Evolutionary conservation across 2,888 invertebrate species (phyloP).

Genomic region (Eurois occulta): DNA sequence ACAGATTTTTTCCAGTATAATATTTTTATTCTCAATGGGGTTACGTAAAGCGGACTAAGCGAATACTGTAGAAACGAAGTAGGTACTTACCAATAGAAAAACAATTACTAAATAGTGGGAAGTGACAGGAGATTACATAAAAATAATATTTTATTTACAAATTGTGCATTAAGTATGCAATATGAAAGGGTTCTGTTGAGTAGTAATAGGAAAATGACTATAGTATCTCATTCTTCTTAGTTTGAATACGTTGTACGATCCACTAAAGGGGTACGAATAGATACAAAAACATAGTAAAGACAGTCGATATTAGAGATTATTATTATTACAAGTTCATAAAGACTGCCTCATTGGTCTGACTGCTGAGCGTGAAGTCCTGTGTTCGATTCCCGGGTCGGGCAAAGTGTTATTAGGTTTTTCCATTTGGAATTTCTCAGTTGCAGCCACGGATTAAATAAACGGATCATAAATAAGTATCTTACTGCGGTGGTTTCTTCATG

Average conservation of each 20-base stretch:
- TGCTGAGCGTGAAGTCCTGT: too few relatives aligned
- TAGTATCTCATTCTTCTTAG: background rate
- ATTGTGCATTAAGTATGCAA: constrained; percentile 9
- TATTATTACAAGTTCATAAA: background rate
- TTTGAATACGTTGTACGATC: constrained; percentile 26
- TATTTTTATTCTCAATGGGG: constrained; percentile 23
- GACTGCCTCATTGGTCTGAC: too few relatives aligned
- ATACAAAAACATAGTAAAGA: background rate
- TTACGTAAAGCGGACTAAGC: constrained; percentile 39
- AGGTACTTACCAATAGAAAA: constrained; percentile 16
- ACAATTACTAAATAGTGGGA: constrained; percentile 41
- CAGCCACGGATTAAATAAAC: too few relatives aligned
- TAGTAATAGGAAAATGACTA: constrained; percentile 43
- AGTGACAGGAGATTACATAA: constrained; percentile 40
- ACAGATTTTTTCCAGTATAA: constrained; percentile 31
- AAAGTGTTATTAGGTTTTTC: too few relatives aligned
- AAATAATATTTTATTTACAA: constrained; percentile 35
- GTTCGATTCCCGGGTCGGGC: too few relatives aligned
- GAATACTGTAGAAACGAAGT: constrained; percentile 33
- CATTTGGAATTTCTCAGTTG: too few relatives aligned
- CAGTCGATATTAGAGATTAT: background rate
- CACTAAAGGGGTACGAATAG: background rate
- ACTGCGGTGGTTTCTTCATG: background rate
- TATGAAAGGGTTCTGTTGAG: constrained; percentile 30
- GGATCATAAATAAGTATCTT: too few relatives aligned